Base-by-base conservation (phyloP, 2,888 invertebrate species). In the Lepeophtheirus nordmannii region DNA sequence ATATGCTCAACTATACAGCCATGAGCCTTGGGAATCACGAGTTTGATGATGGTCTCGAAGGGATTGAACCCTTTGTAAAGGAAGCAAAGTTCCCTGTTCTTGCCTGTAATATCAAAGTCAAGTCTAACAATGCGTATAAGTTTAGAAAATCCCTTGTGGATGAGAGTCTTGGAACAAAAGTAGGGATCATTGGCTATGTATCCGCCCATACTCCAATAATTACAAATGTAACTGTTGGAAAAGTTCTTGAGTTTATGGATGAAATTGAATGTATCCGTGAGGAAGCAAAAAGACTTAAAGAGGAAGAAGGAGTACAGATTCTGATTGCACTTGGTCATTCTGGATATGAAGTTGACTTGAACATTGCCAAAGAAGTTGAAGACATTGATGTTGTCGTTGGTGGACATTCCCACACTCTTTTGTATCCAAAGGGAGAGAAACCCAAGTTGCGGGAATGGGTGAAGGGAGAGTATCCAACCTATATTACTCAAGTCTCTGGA, bases 241-340 rank as follows among this genome's bases (percentile, higher is more conserved):
- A 41, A 41, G 22, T 14, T 39, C 22, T 60, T 10, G 14, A 59
- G 10, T 85, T 87, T 74, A 78, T 82, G n/a, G 82, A 85, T 71
- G 87, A 87, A 74, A 78, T 82, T 41, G 78, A 79, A 59, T 79
- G 83, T 0, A 80, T 87, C 0, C 82, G 82, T 68, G 78, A 79
- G 3, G 87, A 87, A 75, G 84, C 86, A 0, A 78, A 79, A 61
- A 78, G 81, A 67, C 73, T 88, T 40, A 73, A 75, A n/a, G 38
- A 23, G 7, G 78, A 77, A 53, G 77, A 82, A 69, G 83, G 83
- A 0, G 81, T 87, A 3, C 82, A 87, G 70, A 86, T 88, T 64
- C 85, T 89, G 70, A 82, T 91, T 63, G 85, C 86, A 3, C 76
- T 89, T n/a, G 87, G 89, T 0, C 90, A 91, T 74, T 82, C 86